These are phyloP conservation scores for Sebastes vulpes DNA, from an alignment of 2,797 vertebrate species.

Conservation along the genomic window DNA sequence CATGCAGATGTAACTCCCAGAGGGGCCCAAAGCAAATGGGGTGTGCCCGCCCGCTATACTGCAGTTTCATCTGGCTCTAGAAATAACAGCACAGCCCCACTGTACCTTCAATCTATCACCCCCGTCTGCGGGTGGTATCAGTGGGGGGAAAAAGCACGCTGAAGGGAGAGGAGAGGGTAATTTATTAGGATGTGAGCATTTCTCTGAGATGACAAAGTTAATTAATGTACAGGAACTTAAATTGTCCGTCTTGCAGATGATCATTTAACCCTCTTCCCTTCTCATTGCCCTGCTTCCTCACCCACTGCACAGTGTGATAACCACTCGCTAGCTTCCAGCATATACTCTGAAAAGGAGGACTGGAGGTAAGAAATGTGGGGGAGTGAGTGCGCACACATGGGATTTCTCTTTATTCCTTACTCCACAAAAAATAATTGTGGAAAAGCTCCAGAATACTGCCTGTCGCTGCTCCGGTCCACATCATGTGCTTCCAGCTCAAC, in stretches of 20 bases:
- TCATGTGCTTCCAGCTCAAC: constrained; percentile 27
- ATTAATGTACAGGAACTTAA: constrained; percentile 73
- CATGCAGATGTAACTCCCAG: constrained; percentile 79
- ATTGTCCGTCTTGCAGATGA: constrained; percentile 64
- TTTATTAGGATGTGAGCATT: constrained; percentile 74
- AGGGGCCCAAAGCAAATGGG: constrained; percentile 81
- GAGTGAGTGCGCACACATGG: background rate
- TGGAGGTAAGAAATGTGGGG: background rate
- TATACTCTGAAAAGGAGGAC: constrained; percentile 1
- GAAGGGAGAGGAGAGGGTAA: constrained; percentile 63
- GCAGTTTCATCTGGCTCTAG: constrained; percentile 81
- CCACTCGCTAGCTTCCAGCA: constrained; percentile 6
- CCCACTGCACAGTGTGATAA: constrained; percentile 18
- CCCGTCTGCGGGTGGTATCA: constrained; percentile 70
- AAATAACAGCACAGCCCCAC: constrained; percentile 77
- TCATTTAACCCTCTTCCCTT: constrained; percentile 70
- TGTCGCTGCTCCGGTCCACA: constrained; percentile 1
- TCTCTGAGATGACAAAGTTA: constrained; percentile 74
- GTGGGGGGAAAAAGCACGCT: constrained; percentile 56
- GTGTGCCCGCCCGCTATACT: constrained; percentile 72
- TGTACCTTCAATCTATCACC: constrained; percentile 75
- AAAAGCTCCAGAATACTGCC: constrained; percentile 38
- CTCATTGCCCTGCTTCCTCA: constrained; percentile 40
- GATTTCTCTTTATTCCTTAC: constrained; percentile 56
- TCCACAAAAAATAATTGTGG: constrained; percentile 46